Evolutionary conservation across 2,797 vertebrate species (phyloP), one percentile per base, ranked within the genome.

Genomic region (Ctenopoma multispine): DNA sequence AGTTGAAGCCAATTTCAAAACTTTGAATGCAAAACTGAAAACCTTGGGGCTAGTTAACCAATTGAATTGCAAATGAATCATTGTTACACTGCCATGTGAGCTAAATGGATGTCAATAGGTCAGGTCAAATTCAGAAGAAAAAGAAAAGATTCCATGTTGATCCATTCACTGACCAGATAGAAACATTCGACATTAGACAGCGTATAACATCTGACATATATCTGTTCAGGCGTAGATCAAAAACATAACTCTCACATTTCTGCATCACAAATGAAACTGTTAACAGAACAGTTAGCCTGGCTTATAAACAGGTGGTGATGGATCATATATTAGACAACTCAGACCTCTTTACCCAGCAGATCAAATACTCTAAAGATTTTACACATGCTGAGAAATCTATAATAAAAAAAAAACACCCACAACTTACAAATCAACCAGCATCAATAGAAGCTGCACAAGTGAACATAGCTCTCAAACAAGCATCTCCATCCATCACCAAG

Each of bases 31-130:
- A 79, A 71, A 85, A 81, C 84, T 76, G 46, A 83, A 87, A 88
- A 87, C 75, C 87, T 79, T 40, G 44, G 57, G 86, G 86, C 81
- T 86, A 76, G 64, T 85, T 88, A 59, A 68, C 78, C 89, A 90
- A 92, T 92, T 90, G 83, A 93, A 82, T 93, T 92, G 89, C 90
- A 92, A 92, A 93, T 93, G 60, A 49, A 23, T 79, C 81, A 82
- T 84, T 86, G 85, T 86, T 85, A 60, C 73, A 63, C 56, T 61
- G 83, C 55, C 63, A 67, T 65, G 75, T 54, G 75, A 81, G 82
- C 75, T 84, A 82, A 90, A 81, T 75, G 65, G 81, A 77, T 86
- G 87, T 89, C 90, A 91, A 85, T 80, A 83, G 88, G 88, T 92
- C 91, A 90, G 68, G 55, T 63, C 12, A 29, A 69, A 80, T 68